Conservation (phyloP, 2,113 vertebrate species). For the Triplophysa rosa region DNA sequence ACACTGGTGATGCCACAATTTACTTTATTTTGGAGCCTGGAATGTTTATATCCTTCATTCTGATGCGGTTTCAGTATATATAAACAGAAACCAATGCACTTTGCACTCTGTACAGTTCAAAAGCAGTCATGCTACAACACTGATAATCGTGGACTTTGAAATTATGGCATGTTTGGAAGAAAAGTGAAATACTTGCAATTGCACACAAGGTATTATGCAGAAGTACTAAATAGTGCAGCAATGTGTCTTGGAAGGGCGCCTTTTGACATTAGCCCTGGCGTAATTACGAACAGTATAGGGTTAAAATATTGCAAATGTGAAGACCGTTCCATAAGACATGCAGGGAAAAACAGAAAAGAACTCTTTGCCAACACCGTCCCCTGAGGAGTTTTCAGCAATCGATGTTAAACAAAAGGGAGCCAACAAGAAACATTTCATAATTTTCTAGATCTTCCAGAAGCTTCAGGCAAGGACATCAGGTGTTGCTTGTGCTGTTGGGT, state of each 20-base stretch:
- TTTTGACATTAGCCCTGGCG: background rate
- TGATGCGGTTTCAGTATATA: background rate
- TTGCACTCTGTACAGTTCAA: slow-evolving; percentile 42
- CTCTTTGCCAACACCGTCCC: slow-evolving; percentile 7
- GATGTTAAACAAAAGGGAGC: background rate
- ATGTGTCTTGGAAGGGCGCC: background rate
- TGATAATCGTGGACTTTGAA: slow-evolving; percentile 24
- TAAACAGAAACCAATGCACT: slow-evolving; percentile 9
- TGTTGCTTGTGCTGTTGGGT: background rate
- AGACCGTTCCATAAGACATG: background rate
- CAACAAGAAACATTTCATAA: background rate
- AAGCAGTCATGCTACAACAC: slow-evolving; percentile 42
- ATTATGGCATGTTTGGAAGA: background rate
- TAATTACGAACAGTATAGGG: slow-evolving; percentile 4
- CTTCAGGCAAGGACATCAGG: background rate
- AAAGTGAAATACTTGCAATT: background rate
- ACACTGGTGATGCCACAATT: background rate
- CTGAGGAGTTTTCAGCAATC: slow-evolving; percentile 36
- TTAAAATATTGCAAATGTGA: background rate
- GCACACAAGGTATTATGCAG: background rate
- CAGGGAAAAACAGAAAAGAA: background rate
- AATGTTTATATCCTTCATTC: background rate
- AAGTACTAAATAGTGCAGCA: background rate
- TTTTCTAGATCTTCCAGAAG: slow-evolving; percentile 12
- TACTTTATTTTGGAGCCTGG: slow-evolving; percentile 9